These are phyloP conservation scores for Mycetomoellerius zeteki DNA, from an alignment of 1,140 invertebrate genomes.

Conservation along the genomic window DNA sequence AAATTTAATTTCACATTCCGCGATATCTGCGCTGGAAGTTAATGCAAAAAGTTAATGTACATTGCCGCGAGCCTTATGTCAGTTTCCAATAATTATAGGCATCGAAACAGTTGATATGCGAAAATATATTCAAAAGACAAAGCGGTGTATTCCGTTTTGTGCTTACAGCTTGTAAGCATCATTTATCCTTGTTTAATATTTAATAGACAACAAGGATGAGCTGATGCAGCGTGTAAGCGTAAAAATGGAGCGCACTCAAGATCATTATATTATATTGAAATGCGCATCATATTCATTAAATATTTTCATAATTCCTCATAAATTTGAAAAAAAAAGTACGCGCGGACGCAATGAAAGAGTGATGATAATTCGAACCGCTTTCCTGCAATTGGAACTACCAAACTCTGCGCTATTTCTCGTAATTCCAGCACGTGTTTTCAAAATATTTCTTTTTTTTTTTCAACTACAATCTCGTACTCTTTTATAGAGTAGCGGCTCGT, in stretches of 20 bases:
- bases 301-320: background rate
- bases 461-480: constrained; percentile 31
- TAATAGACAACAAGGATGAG: no score
- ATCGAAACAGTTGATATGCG: background rate
- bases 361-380: constrained; percentile 10
- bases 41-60: constrained; percentile 8
- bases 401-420: constrained; percentile 2
- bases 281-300: background rate
- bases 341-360: background rate
- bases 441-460: constrained; percentile 43
- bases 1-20: background rate
- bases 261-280: constrained; percentile 50
- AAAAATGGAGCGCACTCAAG: background rate
- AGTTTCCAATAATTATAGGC: constrained; percentile 9
- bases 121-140: background rate
- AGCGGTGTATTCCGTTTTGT: no score
- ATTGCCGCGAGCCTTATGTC: background rate
- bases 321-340: background rate
- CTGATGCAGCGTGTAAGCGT: no score
- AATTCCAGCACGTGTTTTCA: constrained; percentile 32
- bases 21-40: background rate
- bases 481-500: constrained; percentile 29
- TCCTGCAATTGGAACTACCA: background rate
- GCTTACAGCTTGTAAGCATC: no score
- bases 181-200: no score